Evolutionary conservation across 2,888 invertebrate genomes (phyloP), one percentile per base, ranked within the genome.

Genomic region (Parasteatoda lunata): DNA sequence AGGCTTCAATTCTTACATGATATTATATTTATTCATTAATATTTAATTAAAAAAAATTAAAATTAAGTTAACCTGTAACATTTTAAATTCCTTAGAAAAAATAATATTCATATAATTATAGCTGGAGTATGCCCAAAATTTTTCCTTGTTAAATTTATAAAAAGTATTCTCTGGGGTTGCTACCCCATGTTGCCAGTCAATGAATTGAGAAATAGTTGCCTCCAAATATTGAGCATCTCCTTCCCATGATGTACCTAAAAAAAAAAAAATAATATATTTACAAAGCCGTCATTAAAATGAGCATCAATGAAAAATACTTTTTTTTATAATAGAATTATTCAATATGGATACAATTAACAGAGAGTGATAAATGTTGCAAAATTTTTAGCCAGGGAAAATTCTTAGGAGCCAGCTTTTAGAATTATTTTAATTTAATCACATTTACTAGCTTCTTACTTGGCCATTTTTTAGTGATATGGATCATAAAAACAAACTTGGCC

Each of bases 81-180:
- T 75, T 11, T 69, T 51, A 9, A 72, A 54, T 49, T 72, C 52
- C 13, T 70, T 52, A 48, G 51, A 4, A 73, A 88, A 89, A 51
- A 84, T 64, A 11, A 52, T 9, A 51, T 81, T 68, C 85, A 89
- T 85, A 59, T 89, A 84, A 83, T 89, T 89, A 76, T 89, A 89
- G 70, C 88, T 79, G 13, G 88, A 88, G 65, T 89, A 89, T 68
- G 85, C 79, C 88, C 89, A 89, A 75, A 64, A 86, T 6, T 86
- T 51, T 30, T 75, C 51, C 70, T 64, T 70, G 9, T 70, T 11
- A 68, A 84, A 89, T 30, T 71, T 47, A n/a, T 47, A 47, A 47
- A 89, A 88, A 15, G 89, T 77, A 79, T 88, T 89, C 6, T 15
- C 6, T n/a, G 68, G 49, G 15, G 76, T 48, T 48, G 15, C 13